Evolutionary conservation across 2,888 invertebrate genomes (phyloP), one percentile per base, ranked within the genome.

Genomic region (Gortyna flavago): DNA sequence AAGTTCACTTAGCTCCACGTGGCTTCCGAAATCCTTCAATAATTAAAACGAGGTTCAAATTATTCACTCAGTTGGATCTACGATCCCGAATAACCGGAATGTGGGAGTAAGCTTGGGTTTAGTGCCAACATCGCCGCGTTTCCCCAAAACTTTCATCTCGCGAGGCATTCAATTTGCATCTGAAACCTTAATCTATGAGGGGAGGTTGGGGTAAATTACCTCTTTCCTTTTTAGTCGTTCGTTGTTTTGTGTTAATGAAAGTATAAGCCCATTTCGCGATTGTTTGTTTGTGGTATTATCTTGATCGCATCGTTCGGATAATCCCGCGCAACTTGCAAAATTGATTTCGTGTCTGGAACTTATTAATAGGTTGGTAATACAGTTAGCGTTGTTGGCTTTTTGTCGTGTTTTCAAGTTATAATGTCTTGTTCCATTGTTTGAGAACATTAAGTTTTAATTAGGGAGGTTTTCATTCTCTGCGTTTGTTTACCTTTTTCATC

Each of bases 111-210:
- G 90, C 91, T 90, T 83, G 88, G 90, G 85, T 85, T 88, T 88
- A 88, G 89, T 85, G 85, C 80, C 85, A 87, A 87, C 88, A 84
- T 85, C 69, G 86, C 81, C 88, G 88, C 81, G 77, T 83, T 84
- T 89, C 87, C 85, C 89, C 84, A 66, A 88, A 92, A 94, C 91
- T 93, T 94, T 92, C 92, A 91, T 93, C 90, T 90, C 88, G 84
- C 85, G 89, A 92, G 79, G 93, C 91, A 93, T 94, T 93, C 93
- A 94, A 95, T 95, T 95, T 94, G 93, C 93, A 93, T 94, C 92
- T 91, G 90, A 93, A 93, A 91, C 92, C 91, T 87, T 93, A 93
- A 93, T 93, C 93, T 92, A 80, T 81, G 75, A 86, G 84, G 87
- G 84, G 84, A 84, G 75, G 75, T 75, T 78, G 69, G 85, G 77